Evolutionary conservation across 1,140 invertebrate genomes (phyloP).

Genomic region (Brevipalpus yothersi): DNA sequence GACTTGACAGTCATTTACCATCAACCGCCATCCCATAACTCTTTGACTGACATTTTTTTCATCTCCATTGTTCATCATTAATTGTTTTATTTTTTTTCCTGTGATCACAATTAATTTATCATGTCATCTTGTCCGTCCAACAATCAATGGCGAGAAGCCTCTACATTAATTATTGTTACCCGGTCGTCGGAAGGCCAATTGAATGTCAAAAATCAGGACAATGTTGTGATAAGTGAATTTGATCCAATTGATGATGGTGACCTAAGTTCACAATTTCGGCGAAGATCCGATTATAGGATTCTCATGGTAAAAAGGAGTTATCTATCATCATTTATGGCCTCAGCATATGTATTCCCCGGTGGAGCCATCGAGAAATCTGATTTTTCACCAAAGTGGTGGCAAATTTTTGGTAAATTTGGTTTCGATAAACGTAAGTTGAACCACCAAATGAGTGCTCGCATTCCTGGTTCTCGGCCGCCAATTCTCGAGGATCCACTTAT

Average conservation of each 20-base stretch:
- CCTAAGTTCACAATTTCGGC: background rate
- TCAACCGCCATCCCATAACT: no score
- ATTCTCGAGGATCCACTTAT: conserved; percentile 13
- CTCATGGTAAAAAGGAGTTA: conserved; percentile 35
- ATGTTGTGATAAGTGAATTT: background rate
- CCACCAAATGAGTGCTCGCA: background rate
- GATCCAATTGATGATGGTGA: background rate
- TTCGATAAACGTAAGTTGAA: conserved; percentile 4
- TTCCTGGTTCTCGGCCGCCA: conserved; percentile 12
- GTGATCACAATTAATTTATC: no score
- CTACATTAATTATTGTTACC: background rate
- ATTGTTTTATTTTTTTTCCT: no score
- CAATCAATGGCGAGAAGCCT: background rate
- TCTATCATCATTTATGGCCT: conserved; percentile 37
- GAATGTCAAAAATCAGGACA: background rate
- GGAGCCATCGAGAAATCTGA: conserved; percentile 41
- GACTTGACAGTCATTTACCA: no score
- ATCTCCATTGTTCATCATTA: no score
- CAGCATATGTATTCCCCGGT: conserved; percentile 51
- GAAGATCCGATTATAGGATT: conserved; percentile 24
- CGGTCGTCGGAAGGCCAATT: background rate
- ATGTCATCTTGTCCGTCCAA: no score
- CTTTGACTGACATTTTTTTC: no score
- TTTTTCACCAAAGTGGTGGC: conserved; percentile 37
- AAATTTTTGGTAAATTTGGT: conserved; percentile 26